Percentiles rank a stretch among this genome's conserved stretches.
Evolutionary conservation across 2,113 vertebrate species (phyloP).

Genomic region (Picathartes gymnocephalus): DNA sequence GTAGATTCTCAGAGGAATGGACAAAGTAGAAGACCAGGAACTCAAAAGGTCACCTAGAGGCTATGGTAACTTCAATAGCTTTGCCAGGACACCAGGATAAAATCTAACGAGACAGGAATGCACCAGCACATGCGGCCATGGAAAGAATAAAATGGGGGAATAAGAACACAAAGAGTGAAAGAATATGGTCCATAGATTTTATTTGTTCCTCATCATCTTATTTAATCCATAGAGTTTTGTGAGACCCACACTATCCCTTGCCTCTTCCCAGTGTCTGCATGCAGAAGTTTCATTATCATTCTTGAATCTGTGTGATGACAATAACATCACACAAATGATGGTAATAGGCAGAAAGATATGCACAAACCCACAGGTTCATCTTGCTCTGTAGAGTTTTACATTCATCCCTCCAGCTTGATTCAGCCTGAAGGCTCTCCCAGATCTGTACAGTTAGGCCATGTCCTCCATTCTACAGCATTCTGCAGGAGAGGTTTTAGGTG

Average conservation of each 20-base stretch:
- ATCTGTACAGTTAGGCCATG: background rate
- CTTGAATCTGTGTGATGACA: background rate
- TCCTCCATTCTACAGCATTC: background rate
- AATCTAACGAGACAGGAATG: background rate
- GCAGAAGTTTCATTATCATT: background rate
- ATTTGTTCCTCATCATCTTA: background rate
- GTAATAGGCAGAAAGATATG: background rate
- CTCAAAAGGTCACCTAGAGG: background rate
- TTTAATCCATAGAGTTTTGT: background rate
- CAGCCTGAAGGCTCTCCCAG: background rate
- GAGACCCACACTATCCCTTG: background rate
- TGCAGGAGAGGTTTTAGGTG: background rate
- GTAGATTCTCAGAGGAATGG: background rate
- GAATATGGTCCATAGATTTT: background rate
- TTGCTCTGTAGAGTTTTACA: background rate
- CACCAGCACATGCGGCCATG: background rate
- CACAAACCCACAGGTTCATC: background rate
- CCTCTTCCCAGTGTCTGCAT: background rate
- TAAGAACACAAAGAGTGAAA: background rate
- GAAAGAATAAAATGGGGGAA: background rate
- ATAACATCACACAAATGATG: background rate
- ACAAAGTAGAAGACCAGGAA: background rate
- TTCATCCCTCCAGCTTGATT: rapidly evolving
- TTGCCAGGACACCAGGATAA: background rate
- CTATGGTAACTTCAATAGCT: background rate